These are phyloP conservation scores for Ranitomeya variabilis DNA, from an alignment of 2,113 vertebrate genomes.

Conservation along the genomic window DNA sequence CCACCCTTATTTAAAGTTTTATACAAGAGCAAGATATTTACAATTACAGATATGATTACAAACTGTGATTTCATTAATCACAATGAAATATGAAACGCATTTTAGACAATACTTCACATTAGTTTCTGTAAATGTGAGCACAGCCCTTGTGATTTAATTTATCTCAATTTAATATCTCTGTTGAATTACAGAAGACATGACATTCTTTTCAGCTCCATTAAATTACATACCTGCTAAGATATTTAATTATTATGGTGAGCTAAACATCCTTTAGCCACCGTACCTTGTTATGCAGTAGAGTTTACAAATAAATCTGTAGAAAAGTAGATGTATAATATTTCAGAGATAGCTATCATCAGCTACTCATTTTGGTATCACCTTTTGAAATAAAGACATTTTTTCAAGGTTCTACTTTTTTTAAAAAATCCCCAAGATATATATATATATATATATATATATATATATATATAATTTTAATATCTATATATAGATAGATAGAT, in stretches of 20 bases:
- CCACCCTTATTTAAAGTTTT: background rate
- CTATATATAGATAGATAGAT: too few relatives aligned
- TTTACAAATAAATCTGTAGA: background rate
- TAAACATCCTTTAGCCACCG: slow-evolving; percentile 15
- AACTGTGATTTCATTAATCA: slow-evolving; percentile 41
- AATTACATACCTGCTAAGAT: slow-evolving; percentile 38
- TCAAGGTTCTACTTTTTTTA: background rate
- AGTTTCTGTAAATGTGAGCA: slow-evolving; percentile 19
- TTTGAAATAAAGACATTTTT: too few relatives aligned
- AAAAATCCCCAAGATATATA: background rate
- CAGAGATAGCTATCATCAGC: too few relatives aligned
- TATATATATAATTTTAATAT: too few relatives aligned
- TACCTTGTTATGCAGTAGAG: background rate
- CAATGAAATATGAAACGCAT: slow-evolving; percentile 22
- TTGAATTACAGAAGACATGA: slow-evolving; percentile 39
- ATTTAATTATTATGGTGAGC: slow-evolving; percentile 36
- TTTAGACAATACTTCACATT: slow-evolving; percentile 10
- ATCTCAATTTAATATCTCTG: slow-evolving; percentile 42
- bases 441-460: too few relatives aligned
- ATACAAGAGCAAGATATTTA: slow-evolving; percentile 20
- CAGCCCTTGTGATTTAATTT: slow-evolving; percentile 37
- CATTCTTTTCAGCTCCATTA: slow-evolving; percentile 43
- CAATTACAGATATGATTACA: slow-evolving; percentile 7
- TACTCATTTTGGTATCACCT: too few relatives aligned
- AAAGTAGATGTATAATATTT: background rate